Percentiles rank a stretch among this genome's conserved stretches.
phyloP scores from a whole-genome alignment of 2,888 invertebrate species.

The Argyra leucocephala region DNA sequence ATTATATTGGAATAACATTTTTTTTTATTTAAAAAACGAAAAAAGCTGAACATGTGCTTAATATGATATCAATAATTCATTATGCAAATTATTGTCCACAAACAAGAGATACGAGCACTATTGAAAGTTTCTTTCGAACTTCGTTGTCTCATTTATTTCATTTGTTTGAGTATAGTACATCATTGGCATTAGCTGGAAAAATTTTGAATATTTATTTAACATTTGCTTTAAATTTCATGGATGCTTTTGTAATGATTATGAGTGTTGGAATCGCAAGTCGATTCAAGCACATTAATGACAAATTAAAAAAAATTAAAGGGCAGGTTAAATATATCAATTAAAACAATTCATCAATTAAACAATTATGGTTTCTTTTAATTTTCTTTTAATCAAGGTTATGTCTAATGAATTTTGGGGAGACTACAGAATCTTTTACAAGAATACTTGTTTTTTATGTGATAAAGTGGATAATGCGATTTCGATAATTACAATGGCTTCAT shows the following conservation, averaged over 20 bases:
- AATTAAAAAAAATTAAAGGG: conserved; percentile 44
- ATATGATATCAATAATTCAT: conserved; percentile 32
- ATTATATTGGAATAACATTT: neutral
- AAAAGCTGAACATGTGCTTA: conserved; percentile 38
- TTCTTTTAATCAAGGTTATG: conserved; percentile 31
- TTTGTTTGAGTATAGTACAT: conserved; percentile 29
- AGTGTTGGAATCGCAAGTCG: conserved; percentile 58
- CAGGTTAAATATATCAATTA: conserved; percentile 38
- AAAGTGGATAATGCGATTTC: conserved; percentile 47
- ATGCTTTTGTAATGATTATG: conserved; percentile 62
- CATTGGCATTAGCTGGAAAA: conserved; percentile 33
- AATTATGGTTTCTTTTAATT: neutral
- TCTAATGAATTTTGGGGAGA: conserved; percentile 45
- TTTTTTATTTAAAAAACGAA: neutral
- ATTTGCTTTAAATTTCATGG: conserved; percentile 64
- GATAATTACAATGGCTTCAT: conserved; percentile 47
- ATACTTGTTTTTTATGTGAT: conserved; percentile 45
- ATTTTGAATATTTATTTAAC: conserved; percentile 52
- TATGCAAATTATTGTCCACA: conserved; percentile 33
- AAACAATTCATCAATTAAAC: neutral
- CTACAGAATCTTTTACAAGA: conserved; percentile 47
- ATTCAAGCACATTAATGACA: conserved; percentile 54
- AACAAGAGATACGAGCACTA: conserved; percentile 34
- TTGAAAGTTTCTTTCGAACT: conserved; percentile 33
- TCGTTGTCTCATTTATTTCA: conserved; percentile 33